Percentiles rank a stretch among this genome's conserved stretches.
Evolutionary conservation across 2,888 invertebrate species (phyloP).

Genomic region (Hydriomena furcata): DNA sequence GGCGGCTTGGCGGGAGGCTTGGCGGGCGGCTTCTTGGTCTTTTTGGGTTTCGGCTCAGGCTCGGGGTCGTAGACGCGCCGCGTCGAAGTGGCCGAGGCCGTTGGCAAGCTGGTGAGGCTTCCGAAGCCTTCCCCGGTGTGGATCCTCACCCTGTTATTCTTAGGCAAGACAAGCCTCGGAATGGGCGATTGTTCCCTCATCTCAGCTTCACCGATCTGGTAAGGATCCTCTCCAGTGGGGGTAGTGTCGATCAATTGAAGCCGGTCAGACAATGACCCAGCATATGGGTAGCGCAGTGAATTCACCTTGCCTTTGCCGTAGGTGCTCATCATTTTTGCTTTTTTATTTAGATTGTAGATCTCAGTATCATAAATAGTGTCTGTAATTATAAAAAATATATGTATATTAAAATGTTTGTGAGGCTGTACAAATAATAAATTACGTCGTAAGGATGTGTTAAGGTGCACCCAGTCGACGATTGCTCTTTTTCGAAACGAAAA

Average conservation of each 20-base stretch:
- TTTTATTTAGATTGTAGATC: constrained; percentile 60
- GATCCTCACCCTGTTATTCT: constrained; percentile 64
- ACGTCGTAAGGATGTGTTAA: too few relatives aligned
- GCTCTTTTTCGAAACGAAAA: too few relatives aligned
- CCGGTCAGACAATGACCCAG: constrained; percentile 68
- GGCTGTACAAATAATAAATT: too few relatives aligned
- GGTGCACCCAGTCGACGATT: too few relatives aligned
- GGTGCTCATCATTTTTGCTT: constrained; percentile 66
- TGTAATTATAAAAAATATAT: constrained; percentile 41
- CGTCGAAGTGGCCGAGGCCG: constrained; percentile 37
- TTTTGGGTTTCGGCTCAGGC: constrained; percentile 33
- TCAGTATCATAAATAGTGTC: constrained; percentile 55
- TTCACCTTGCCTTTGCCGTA: constrained; percentile 56
- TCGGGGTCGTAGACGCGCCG: constrained; percentile 56
- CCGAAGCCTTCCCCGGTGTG: constrained; percentile 39
- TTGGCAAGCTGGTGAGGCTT: constrained; percentile 23
- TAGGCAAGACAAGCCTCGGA: constrained; percentile 73
- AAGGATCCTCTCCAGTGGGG: constrained; percentile 74
- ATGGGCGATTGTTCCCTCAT: constrained; percentile 76
- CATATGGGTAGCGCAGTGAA: constrained; percentile 43
- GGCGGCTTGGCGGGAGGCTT: too few relatives aligned
- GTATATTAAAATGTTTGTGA: too few relatives aligned
- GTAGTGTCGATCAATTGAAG: constrained; percentile 72
- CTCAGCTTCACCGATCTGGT: constrained; percentile 74
- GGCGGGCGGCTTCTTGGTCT: constrained; percentile 16